Evolutionary conservation across 2,888 invertebrate genomes (phyloP).

Genomic region (Plebejus anna): DNA sequence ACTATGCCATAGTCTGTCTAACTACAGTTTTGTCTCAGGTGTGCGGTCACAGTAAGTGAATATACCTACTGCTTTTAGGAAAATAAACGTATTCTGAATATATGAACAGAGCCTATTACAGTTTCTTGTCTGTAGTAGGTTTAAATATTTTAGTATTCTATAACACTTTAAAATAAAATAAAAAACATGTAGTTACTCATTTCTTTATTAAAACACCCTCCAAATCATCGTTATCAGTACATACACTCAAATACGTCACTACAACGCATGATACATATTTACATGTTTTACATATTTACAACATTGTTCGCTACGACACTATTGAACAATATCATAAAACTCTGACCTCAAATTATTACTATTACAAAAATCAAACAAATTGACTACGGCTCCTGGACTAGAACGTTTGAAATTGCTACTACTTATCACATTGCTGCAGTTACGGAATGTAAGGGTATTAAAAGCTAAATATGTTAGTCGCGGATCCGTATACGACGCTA

Average conservation of each 20-base stretch:
- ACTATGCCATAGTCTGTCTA: too few relatives aligned
- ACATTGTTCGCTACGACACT: slow-evolving; percentile 37
- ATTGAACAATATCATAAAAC: slow-evolving; percentile 40
- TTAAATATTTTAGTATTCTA: too few relatives aligned
- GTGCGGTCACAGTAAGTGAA: too few relatives aligned
- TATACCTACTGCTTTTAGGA: too few relatives aligned
- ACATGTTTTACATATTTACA: slow-evolving; percentile 60
- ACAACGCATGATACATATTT: slow-evolving; percentile 59
- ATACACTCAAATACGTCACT: slow-evolving; percentile 66
- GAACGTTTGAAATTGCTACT: slow-evolving; percentile 39
- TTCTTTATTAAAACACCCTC: slow-evolving; percentile 78
- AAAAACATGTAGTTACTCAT: slow-evolving; percentile 52
- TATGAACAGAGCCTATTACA: too few relatives aligned
- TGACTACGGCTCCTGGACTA: slow-evolving; percentile 40
- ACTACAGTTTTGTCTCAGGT: too few relatives aligned
- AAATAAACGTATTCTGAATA: too few relatives aligned
- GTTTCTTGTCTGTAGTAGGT: too few relatives aligned
- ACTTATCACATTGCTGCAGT: slow-evolving; percentile 43
- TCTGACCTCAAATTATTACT: slow-evolving; percentile 37
- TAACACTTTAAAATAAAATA: slow-evolving; percentile 32
- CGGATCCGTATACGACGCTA: slow-evolving; percentile 56
- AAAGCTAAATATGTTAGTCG: slow-evolving; percentile 31
- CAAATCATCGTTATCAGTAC: slow-evolving; percentile 62
- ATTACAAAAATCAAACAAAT: slow-evolving; percentile 35
- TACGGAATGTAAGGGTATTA: slow-evolving; percentile 35